These are phyloP conservation scores for Melieria picta DNA, from an alignment of 2,888 invertebrate species.

Conservation along the genomic window DNA sequence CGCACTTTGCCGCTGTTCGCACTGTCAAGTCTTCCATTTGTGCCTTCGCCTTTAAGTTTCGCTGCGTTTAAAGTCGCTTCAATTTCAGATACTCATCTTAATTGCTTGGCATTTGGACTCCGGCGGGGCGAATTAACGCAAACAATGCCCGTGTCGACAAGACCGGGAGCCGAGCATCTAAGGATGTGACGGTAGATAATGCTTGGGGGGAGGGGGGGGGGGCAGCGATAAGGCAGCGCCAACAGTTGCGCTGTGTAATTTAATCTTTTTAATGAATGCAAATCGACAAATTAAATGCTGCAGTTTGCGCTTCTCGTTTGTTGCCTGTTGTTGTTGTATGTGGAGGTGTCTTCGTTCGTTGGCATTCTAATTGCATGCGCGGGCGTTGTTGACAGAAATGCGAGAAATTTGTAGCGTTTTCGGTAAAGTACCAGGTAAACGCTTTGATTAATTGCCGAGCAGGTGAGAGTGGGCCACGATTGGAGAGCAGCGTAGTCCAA, in stretches of 20 bases:
- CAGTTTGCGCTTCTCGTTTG: too few species aligned
- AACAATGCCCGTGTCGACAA: not conserved
- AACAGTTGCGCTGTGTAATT: not conserved
- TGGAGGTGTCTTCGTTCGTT: slow-evolving; percentile 7
- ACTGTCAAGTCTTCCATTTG: too few species aligned
- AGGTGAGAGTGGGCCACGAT: not conserved
- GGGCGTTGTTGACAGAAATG: too few species aligned
- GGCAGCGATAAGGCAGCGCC: too few species aligned
- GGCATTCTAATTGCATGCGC: not conserved
- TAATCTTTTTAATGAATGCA: slow-evolving; percentile 18
- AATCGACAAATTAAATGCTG: slow-evolving; percentile 20
- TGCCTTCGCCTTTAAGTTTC: too few species aligned
- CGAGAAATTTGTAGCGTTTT: not conserved
- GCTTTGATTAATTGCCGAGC: slow-evolving; percentile 1
- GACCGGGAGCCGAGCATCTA: not conserved
- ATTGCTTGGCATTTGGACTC: slow-evolving; percentile 42
- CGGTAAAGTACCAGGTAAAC: not conserved
- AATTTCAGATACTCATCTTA: slow-evolving; percentile 56
- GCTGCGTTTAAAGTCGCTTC: slow-evolving; percentile 43
- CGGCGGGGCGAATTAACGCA: not conserved
- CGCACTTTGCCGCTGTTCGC: too few species aligned
- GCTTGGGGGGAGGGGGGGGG: not conserved
- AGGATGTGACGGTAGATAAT: not conserved
- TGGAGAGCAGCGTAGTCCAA: too few species aligned
- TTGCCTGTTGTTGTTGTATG: not conserved